Evolutionary conservation across 1,140 invertebrate species (phyloP).

Genomic region (Hypsibius dujardini): DNA sequence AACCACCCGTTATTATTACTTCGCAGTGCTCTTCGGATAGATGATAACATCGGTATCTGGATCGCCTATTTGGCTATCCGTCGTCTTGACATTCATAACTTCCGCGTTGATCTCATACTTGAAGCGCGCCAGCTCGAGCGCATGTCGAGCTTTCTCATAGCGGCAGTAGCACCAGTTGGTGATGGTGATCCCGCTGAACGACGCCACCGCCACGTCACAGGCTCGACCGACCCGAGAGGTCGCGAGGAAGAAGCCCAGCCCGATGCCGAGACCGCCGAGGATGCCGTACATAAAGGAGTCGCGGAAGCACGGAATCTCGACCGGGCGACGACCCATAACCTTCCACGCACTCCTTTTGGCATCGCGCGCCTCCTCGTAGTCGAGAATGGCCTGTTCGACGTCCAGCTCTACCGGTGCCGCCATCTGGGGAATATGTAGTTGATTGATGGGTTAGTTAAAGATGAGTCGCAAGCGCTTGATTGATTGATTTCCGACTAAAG

Average conservation of each 20-base stretch:
- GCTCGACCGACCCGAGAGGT: background rate
- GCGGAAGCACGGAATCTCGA: background rate
- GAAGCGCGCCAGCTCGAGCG: background rate
- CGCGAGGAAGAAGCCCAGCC: background rate
- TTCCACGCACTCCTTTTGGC: background rate
- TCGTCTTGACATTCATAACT: background rate
- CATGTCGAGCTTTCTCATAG: background rate
- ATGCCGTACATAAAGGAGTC: conserved; percentile 11
- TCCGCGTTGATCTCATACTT: background rate
- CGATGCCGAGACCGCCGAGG: background rate
- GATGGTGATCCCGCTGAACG: background rate
- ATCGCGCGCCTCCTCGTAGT: background rate
- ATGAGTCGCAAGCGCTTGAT: too few species aligned
- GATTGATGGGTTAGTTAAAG: too few species aligned
- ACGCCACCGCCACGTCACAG: background rate
- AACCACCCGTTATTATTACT: too few species aligned
- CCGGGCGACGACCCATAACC: background rate
- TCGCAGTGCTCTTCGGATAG: too few species aligned
- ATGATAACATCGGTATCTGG: too few species aligned
- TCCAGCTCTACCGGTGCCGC: background rate
- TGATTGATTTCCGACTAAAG: too few species aligned
- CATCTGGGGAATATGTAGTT: background rate
- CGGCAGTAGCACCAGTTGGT: background rate
- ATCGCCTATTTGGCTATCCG: background rate
- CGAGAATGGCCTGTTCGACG: conserved; percentile 4